Percentiles rank a stretch among this genome's conserved stretches.
These are phyloP conservation scores for Semotilus atromaculatus DNA, from an alignment of 2,797 vertebrate species.

Conservation along the genomic window DNA sequence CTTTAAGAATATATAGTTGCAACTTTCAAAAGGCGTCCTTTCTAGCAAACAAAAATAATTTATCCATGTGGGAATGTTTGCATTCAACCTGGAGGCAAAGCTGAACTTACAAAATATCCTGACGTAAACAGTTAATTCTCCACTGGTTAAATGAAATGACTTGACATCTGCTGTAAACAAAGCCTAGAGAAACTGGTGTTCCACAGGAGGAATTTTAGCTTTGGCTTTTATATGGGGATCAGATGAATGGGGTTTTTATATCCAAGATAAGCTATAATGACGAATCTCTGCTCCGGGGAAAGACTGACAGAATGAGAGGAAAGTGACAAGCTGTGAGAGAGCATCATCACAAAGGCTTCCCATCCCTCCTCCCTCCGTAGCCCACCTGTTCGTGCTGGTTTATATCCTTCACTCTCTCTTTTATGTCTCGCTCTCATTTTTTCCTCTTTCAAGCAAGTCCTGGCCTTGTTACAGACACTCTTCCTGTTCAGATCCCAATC, in stretches of 20 bases:
- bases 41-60: background rate
- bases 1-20: background rate
- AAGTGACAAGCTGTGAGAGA: constrained; percentile 47
- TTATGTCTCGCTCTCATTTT: background rate
- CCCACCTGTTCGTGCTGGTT: constrained; percentile 43
- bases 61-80: constrained; percentile 5
- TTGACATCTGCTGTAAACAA: constrained; percentile 38
- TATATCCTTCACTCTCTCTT: constrained; percentile 5
- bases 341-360: constrained; percentile 55
- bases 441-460: constrained; percentile 25
- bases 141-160: constrained; percentile 18
- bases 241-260: constrained; percentile 40
- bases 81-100: constrained; percentile 42
- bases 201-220: constrained; percentile 8
- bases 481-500: constrained; percentile 35
- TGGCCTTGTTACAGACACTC: constrained; percentile 33
- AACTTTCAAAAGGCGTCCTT: background rate
- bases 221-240: background rate
- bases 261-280: constrained; percentile 40
- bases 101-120: background rate
- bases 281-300: constrained; percentile 46
- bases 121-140: constrained; percentile 21
- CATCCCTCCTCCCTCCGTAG: constrained; percentile 38
- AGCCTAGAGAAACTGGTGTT: constrained; percentile 32
- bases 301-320: constrained; percentile 43